Conservation (phyloP, 2,888 invertebrate species). For the Diadegma fenestrale region DNA sequence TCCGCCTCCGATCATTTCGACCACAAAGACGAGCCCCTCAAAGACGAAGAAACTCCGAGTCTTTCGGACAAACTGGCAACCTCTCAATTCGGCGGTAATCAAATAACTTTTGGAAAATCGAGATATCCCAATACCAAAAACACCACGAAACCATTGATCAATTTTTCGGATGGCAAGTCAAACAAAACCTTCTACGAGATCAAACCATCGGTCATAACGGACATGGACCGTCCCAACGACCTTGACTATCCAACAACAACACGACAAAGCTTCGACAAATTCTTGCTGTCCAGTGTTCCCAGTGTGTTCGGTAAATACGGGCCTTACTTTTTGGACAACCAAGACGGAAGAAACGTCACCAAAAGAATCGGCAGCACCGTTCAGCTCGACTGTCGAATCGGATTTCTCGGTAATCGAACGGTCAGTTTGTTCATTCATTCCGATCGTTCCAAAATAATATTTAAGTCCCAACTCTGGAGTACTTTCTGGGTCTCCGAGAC, state of each 20-base stretch:
- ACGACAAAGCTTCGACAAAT: slow-evolving; percentile 63
- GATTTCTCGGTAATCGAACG: slow-evolving; percentile 87
- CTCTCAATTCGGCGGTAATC: slow-evolving; percentile 33
- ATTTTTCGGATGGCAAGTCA: slow-evolving; percentile 74
- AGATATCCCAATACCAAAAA: slow-evolving; percentile 65
- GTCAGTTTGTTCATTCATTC: slow-evolving; percentile 82
- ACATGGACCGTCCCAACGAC: slow-evolving; percentile 71
- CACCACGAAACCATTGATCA: slow-evolving; percentile 73
- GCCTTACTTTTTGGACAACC: slow-evolving; percentile 88
- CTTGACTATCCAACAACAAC: slow-evolving; percentile 58
- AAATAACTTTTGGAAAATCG: slow-evolving; percentile 45
- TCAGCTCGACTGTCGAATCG: slow-evolving; percentile 87
- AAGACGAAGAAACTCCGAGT: slow-evolving; percentile 2
- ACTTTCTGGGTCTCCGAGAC: no score
- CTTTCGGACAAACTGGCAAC: not conserved
- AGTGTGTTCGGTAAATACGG: slow-evolving; percentile 84
- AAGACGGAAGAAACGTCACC: slow-evolving; percentile 86
- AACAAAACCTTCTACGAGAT: slow-evolving; percentile 81
- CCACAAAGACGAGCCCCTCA: slow-evolving; percentile 13
- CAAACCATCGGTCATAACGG: slow-evolving; percentile 80
- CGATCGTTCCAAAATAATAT: not conserved
- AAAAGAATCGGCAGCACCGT: slow-evolving; percentile 87
- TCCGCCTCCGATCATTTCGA: slow-evolving; percentile 11
- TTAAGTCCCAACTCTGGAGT: not conserved
- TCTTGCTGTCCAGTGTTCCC: slow-evolving; percentile 79